Evolutionary conservation across 2,113 vertebrate species (phyloP).

Genomic region (Xenopus laevis): DNA sequence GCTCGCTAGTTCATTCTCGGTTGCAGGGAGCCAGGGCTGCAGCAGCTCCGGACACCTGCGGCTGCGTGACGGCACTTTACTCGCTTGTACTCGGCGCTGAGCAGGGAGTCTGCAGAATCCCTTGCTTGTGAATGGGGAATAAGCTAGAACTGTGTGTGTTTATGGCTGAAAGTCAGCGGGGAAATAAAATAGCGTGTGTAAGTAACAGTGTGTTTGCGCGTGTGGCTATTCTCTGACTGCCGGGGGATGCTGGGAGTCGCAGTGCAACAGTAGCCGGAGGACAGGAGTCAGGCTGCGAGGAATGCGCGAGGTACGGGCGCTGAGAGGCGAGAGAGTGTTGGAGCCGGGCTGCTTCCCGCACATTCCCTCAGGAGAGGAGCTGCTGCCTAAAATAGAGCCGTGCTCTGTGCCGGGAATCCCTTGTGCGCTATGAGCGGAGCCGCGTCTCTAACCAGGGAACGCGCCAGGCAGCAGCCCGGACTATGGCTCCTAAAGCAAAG

Average conservation of each 20-base stretch:
- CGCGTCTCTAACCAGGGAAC: background rate
- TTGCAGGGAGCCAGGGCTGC: constrained; percentile 19
- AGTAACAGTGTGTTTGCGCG: no score
- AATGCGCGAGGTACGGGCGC: no score
- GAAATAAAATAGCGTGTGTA: no score
- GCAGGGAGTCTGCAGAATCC: no score
- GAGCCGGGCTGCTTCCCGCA: constrained; percentile 2
- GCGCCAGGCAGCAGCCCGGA: background rate
- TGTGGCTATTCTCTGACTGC: background rate
- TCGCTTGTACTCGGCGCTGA: no score
- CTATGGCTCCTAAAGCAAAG: background rate
- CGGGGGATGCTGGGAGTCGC: no score
- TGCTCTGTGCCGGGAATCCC: constrained; percentile 10
- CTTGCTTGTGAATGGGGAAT: no score
- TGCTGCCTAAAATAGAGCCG: constrained; percentile 22
- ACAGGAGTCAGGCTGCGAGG: no score
- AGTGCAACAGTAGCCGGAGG: no score
- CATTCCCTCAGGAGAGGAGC: background rate
- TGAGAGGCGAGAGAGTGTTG: background rate
- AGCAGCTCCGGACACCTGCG: background rate
- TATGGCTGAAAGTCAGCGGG: no score
- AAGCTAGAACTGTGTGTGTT: no score
- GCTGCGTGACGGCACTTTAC: no score
- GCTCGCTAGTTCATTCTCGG: constrained; percentile 15
- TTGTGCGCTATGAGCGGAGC: constrained; percentile 1